Evolutionary conservation across 2,797 vertebrate species (phyloP).

Genomic region (Macroramphosus scolopax): DNA sequence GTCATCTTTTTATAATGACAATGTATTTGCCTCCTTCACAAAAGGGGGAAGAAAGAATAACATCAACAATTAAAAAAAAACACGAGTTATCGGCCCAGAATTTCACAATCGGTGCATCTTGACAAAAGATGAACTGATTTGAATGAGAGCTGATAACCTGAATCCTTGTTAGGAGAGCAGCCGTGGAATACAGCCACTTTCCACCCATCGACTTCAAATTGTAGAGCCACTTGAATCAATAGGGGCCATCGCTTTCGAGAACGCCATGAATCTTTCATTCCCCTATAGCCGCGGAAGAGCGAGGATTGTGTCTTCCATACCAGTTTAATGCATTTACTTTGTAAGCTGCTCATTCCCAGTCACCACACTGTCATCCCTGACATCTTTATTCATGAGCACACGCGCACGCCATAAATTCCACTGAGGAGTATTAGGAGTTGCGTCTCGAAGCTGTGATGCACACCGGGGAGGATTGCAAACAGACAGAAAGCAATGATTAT

Average conservation of each 20-base stretch:
- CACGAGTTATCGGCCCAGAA: too few relatives aligned
- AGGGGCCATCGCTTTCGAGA: constrained; percentile 39
- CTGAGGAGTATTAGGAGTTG: constrained; percentile 70
- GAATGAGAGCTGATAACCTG: constrained; percentile 47
- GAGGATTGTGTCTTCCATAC: constrained; percentile 54
- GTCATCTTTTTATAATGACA: too few relatives aligned
- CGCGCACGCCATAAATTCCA: constrained; percentile 63
- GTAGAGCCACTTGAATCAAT: constrained; percentile 54
- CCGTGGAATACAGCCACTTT: constrained; percentile 39
- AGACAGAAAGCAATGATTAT: constrained; percentile 45
- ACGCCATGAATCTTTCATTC: constrained; percentile 68
- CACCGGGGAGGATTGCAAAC: constrained; percentile 56
- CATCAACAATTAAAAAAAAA: too few relatives aligned
- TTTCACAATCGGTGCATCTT: too few relatives aligned
- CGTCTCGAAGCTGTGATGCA: constrained; percentile 58
- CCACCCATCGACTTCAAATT: constrained; percentile 43
- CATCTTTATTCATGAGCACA: constrained; percentile 79
- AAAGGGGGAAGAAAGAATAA: too few relatives aligned
- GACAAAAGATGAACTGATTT: constrained; percentile 60
- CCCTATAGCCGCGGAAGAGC: constrained; percentile 37
- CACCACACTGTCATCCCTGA: constrained; percentile 62
- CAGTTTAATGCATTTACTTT: constrained; percentile 70
- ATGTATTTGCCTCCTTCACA: too few relatives aligned
- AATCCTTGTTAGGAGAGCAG: constrained; percentile 36
- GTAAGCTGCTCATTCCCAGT: constrained; percentile 73